These are phyloP conservation scores for Ptychochromis oligacanthus DNA, from an alignment of 2,113 vertebrate species.

Conservation along the genomic window DNA sequence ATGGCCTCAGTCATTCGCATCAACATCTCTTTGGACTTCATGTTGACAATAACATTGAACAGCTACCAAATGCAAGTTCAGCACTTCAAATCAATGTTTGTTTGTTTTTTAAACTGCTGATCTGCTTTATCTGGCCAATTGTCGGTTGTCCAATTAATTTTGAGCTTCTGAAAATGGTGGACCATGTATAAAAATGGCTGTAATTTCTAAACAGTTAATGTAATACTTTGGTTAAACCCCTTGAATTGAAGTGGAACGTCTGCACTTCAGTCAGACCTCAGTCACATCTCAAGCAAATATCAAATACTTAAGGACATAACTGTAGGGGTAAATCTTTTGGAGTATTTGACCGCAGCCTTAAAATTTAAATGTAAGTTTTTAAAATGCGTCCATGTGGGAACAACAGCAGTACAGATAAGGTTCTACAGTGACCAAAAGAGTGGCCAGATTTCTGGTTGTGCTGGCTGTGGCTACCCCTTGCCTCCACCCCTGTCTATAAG, in stretches of 20 bases:
- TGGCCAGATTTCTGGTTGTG: fast-evolving
- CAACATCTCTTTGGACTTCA: too few relatives aligned
- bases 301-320: too few relatives aligned
- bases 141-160: too few relatives aligned
- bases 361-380: neutral
- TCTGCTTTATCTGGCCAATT: neutral
- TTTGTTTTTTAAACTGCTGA: neutral
- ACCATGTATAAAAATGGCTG: neutral
- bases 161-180: too few relatives aligned
- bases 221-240: neutral
- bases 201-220: neutral
- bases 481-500: neutral
- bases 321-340: too few relatives aligned
- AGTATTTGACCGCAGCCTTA: neutral
- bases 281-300: neutral
- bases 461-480: neutral
- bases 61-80: neutral
- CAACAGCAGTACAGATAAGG: neutral
- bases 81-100: fast-evolving
- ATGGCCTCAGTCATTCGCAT: too few relatives aligned
- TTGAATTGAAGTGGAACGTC: too few relatives aligned
- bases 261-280: too few relatives aligned
- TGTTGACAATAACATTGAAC: neutral
- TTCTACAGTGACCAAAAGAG: neutral
- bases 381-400: neutral